Conservation (phyloP, 2,113 vertebrate genomes). For the Phyllostomus discolor region DNA sequence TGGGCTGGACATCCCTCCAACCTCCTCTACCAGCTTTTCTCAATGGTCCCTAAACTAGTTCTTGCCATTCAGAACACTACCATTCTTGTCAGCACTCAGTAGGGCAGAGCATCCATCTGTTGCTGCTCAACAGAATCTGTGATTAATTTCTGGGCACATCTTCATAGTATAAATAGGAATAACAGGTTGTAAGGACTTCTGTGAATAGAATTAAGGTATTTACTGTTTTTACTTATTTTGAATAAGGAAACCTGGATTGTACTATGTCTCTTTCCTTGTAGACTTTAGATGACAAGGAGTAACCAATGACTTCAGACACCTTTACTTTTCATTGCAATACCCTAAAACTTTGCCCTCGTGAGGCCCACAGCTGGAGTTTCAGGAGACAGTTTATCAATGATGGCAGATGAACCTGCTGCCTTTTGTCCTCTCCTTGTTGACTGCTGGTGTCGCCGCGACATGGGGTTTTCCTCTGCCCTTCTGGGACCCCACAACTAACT, state of each 20-base stretch:
- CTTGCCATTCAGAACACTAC: neutral
- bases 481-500: neutral
- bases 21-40: neutral
- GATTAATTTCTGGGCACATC: neutral
- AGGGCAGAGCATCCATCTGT: neutral
- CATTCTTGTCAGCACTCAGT: neutral
- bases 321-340: neutral
- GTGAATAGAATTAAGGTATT: neutral
- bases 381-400: neutral
- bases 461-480: neutral
- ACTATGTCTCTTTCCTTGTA: neutral
- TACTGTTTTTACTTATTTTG: neutral
- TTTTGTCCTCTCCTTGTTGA: neutral
- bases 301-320: neutral
- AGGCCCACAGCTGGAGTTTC: neutral
- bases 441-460: neutral
- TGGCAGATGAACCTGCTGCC: neutral
- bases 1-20: neutral
- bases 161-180: neutral
- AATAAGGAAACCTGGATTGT: neutral
- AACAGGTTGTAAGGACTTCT: neutral
- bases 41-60: neutral
- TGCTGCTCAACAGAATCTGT: neutral
- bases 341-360: neutral
- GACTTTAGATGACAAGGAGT: neutral